Evolutionary conservation across 2,797 vertebrate species (phyloP), one percentile per base, ranked within the genome.

Genomic region (Sebastes aleutianus): DNA sequence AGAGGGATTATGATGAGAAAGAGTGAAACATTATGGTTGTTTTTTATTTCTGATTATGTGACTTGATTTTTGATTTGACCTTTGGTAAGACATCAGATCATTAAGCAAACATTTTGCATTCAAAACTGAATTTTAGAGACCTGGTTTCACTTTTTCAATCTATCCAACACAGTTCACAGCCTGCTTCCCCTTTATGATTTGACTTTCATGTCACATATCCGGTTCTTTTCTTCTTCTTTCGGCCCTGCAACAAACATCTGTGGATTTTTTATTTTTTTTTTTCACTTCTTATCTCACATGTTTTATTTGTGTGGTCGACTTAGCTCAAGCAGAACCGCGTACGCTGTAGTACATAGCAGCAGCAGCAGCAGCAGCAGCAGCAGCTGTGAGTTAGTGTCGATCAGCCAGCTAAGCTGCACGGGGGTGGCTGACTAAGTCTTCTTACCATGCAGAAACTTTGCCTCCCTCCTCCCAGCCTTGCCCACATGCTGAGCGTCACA

Each of bases 371-470:
- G 64, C 65, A 36, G 34, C 34, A 68, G 74, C 79, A 78, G 78
- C 87, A 91, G 89, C 89, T 90, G 88, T 79, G 87, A 74, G 84
- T 75, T 83, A 69, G 83, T 81, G 83, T 74, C 56, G 58, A 82
- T 87, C 87, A 87, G 79, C 86, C 79, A 26, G 76, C 82, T 72
- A 70, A 85, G 83, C 83, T 89, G 83, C 78, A 84, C 4, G 85
- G 88, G 83, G 90, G 86, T 66, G 89, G 89, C 88, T 92, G 89
- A 93, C 90, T 93, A 86, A 92, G 86, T 88, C 85, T 84, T 83
- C 85, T 87, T 88, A 87, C 84, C 83, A 80, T 50, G 85, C 85
- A 90, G 29, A 90, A 90, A 91, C 79, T 83, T 81, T 76, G 61
- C 74, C 59, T 78, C 36, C 74, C 82, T 88, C 88, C 74, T 80